Evolutionary conservation across 1,140 invertebrate genomes (phyloP), one percentile per base, ranked within the genome.

Genomic region (Himalopsyche phryganea): DNA sequence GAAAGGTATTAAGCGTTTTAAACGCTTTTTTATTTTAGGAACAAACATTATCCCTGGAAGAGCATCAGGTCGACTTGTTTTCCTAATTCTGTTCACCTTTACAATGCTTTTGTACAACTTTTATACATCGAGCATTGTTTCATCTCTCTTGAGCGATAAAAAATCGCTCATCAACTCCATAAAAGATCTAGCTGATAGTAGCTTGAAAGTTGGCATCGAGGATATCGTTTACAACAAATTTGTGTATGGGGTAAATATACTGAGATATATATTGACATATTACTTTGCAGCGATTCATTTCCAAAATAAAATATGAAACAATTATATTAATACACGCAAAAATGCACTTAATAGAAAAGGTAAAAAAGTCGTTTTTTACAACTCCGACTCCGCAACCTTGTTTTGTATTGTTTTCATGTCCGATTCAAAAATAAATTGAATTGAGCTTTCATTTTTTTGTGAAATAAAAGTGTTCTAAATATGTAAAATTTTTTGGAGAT

Each of bases 61-160:
- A 19, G 5, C 45, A 18, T 47, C 51, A n/a, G 51, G 51, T n/a
- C 41, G 51, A 9, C 23, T 54, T 11, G 33, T 47, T 18, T 54
- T 54, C 11, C 10, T 54, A 6, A 28, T 47, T 2, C 13, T 49
- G 4, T 57, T 57, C 20, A 11, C 44, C 3, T 36, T 19, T 13
- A 19, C 69, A 6, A 46, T 69, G 9, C 44, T 71, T 5, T 50
- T 68, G 6, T 69, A 70, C 64, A 69, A 71, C 45, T 71, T 69
- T 45, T 71, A 71, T 58, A 71, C 69, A 0, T 70, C 69, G 5
- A 69, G 68, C 52, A 65, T 71, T 28, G 66, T 71, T 14, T 71
- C 69, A 7, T 68, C 67, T 1, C 56, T 70, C 11, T 35, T 57
- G 46, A 19, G 38, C 14, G 46, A 57, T 20, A 28, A 33, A 13